Conservation (phyloP, 1,140 invertebrate genomes). For the Eueides isabella region DNA sequence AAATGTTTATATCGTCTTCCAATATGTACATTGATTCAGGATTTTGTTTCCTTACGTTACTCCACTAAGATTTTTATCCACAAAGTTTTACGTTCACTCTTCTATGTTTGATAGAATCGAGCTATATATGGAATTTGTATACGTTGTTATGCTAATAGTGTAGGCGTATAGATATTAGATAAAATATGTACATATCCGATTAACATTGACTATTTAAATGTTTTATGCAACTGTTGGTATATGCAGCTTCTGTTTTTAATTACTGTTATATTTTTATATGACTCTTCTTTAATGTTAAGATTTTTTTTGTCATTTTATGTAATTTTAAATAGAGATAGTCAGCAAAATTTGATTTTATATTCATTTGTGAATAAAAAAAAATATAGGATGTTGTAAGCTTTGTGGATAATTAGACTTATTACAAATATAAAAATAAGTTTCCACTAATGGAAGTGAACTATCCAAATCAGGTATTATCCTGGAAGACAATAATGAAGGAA, state of each 20-base stretch:
- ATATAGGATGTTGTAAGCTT: neutral
- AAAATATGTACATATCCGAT: neutral
- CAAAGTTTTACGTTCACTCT: neutral
- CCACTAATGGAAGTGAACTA: conserved; percentile 48
- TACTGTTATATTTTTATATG: neutral
- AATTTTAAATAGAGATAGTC: no score
- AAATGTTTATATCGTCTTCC: conserved; percentile 76
- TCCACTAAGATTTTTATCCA: conserved; percentile 16
- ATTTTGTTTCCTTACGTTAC: conserved; percentile 56
- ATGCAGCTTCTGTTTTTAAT: neutral
- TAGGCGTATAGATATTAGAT: neutral
- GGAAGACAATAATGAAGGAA: conserved; percentile 80
- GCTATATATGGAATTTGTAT: neutral
- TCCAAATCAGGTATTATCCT: conserved; percentile 70
- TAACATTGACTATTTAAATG: neutral
- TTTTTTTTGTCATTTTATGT: neutral
- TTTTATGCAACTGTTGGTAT: neutral
- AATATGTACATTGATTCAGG: conserved; percentile 69
- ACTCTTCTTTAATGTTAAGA: neutral
- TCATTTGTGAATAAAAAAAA: neutral
- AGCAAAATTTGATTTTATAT: neutral
- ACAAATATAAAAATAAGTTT: conserved; percentile 31
- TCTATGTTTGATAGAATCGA: neutral
- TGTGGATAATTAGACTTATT: conserved; percentile 21
- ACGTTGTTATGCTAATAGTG: neutral